Evolutionary conservation across 2,888 invertebrate genomes (phyloP).

Genomic region (Ophraella communa): DNA sequence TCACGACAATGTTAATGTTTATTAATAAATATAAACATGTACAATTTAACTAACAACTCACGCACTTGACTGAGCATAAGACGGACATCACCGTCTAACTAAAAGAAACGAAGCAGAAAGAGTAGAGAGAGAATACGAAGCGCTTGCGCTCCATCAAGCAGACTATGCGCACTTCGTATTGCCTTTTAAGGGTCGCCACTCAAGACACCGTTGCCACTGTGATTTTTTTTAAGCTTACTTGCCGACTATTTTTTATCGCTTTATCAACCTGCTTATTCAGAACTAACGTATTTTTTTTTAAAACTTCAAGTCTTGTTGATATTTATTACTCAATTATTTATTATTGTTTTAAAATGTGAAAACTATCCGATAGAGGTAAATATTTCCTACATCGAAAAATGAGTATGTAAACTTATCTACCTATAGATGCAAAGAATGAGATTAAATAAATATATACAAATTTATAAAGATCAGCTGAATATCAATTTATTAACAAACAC

Average conservation of each 20-base stretch:
- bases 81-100: slow-evolving; percentile 28
- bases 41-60: slow-evolving; percentile 31
- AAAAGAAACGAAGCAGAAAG: slow-evolving; percentile 20
- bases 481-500: too few species aligned
- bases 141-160: slow-evolving; percentile 43
- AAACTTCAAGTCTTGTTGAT: too few species aligned
- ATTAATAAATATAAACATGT: slow-evolving; percentile 34
- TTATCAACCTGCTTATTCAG: too few species aligned
- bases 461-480: too few species aligned
- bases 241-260: not conserved
- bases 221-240: not conserved
- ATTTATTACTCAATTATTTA: too few species aligned
- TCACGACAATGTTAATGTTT: slow-evolving; percentile 32
- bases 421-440: too few species aligned
- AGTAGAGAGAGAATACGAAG: slow-evolving; percentile 3
- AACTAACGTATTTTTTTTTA: too few species aligned
- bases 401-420: too few species aligned
- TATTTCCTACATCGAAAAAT: too few species aligned
- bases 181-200: slow-evolving; percentile 43
- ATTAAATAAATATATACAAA: too few species aligned
- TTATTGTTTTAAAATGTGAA: too few species aligned
- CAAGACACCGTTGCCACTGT: slow-evolving; percentile 17
- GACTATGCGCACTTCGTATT: slow-evolving; percentile 47
- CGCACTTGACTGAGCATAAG: slow-evolving; percentile 41
- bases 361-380: too few species aligned